Conservation (phyloP, 2,888 invertebrate genomes). For the Sminthurinus aureus region DNA sequence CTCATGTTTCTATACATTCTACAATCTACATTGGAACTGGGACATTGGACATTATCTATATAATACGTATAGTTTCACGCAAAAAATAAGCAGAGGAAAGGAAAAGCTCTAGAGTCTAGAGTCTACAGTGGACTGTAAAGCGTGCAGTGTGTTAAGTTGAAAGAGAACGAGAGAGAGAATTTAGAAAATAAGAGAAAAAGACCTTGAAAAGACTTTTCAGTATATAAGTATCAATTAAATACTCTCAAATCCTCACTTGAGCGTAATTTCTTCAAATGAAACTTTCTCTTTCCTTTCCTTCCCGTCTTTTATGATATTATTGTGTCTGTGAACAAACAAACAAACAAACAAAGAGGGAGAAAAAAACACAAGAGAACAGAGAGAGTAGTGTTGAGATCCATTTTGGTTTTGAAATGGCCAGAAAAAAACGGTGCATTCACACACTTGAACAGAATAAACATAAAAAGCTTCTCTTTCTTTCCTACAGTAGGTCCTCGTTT, state of each 20-base stretch:
- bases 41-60: too few species aligned
- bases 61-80: too few species aligned
- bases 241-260: conserved; percentile 22
- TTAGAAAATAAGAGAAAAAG: conserved; percentile 2
- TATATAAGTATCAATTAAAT: conserved; percentile 34
- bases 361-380: too few species aligned
- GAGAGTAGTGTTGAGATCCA: not conserved
- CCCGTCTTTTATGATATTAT: not conserved
- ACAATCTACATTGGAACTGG: too few species aligned
- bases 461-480: not conserved
- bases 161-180: not conserved
- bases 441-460: conserved; percentile 10
- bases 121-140: too few species aligned
- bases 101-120: too few species aligned
- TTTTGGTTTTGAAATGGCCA: not conserved
- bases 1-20: too few species aligned
- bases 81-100: too few species aligned
- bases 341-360: not conserved
- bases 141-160: too few species aligned
- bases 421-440: not conserved
- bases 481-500: not conserved
- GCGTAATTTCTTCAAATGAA: conserved; percentile 32
- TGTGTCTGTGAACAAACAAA: conserved; percentile 11
- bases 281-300: conserved; percentile 13
- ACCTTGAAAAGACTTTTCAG: conserved; percentile 20